These are phyloP conservation scores for Araneus ventricosus DNA, from an alignment of 1,140 invertebrate species.

Conservation along the genomic window DNA sequence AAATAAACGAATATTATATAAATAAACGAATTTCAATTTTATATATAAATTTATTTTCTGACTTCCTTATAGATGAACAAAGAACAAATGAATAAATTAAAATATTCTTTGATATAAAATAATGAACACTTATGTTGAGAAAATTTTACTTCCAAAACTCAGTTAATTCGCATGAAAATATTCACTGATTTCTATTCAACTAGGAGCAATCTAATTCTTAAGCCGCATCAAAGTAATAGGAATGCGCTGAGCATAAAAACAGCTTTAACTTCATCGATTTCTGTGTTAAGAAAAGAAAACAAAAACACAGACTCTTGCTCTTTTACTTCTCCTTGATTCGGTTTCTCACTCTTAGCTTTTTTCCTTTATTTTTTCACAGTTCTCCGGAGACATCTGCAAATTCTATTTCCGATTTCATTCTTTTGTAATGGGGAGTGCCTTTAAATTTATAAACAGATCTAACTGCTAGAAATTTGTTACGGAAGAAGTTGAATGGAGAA, in stretches of 20 bases:
- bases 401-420: conserved; percentile 28
- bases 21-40: too few relatives aligned
- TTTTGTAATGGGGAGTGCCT: neutral
- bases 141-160: too few relatives aligned
- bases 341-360: neutral
- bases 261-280: neutral
- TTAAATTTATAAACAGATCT: neutral
- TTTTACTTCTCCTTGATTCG: neutral
- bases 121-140: too few relatives aligned
- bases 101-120: too few relatives aligned
- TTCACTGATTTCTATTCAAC: neutral
- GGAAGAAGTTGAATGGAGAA: too few relatives aligned
- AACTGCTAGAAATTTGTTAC: too few relatives aligned
- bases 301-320: neutral
- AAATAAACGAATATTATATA: too few relatives aligned
- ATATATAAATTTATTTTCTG: too few relatives aligned
- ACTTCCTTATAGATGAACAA: too few relatives aligned
- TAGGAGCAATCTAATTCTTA: neutral
- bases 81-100: too few relatives aligned
- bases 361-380: neutral
- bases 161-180: neutral
- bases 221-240: neutral
- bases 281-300: neutral
- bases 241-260: neutral
- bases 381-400: neutral